Evolutionary conservation across 2,888 invertebrate species (phyloP), one percentile per base, ranked within the genome.

Genomic region (Hirtodrosophila trivittata): DNA sequence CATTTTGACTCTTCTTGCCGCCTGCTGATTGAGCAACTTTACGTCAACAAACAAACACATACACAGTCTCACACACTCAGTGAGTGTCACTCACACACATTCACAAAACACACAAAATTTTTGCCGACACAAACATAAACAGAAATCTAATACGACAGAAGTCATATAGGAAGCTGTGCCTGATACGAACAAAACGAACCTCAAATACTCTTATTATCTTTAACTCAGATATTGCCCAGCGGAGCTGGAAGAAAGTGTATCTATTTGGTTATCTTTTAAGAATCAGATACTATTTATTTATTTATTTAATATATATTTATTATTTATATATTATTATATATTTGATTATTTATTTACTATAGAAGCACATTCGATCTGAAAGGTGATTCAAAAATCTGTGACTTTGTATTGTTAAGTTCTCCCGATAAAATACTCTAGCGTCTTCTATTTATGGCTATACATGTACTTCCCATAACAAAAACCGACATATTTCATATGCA

Each of bases 81-180:
- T n/a, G n/a, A n/a, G n/a, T n/a, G n/a, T n/a, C 21, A 46, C 33
- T 16, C 12, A 26, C n/a, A 30, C 32, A 50, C 38, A 38, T 28
- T 18, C 21, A 14, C 21, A 26, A 37, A 32, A 41, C 46, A 37
- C 0, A 18, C 26, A 45, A 66, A 50, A 66, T 42, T 46, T 58
- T 46, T 58, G 75, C 46, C 52, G 41, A 70, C 66, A 56, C 51
- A 52, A 32, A 45, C 49, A 52, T 82, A 82, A 77, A 78, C 76
- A 72, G 83, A 58, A 83, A 83, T 71, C 42, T 30, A 46, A 82
- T 51, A 60, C 46, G 7, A 1, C 5, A 37, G 33, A 38, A 30
- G 21, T 14, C n/a, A 46, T 33, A 12, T 32, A 37, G 16, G 28
- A 28, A 28, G 28, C 28, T 28, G 28, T 37, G 16, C 7, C 9